A percentile compares a stretch with the other conserved stretches of the same genome.
Evolutionary conservation across 2,797 vertebrate genomes (phyloP).

Genomic region (Thunnus albacares): DNA sequence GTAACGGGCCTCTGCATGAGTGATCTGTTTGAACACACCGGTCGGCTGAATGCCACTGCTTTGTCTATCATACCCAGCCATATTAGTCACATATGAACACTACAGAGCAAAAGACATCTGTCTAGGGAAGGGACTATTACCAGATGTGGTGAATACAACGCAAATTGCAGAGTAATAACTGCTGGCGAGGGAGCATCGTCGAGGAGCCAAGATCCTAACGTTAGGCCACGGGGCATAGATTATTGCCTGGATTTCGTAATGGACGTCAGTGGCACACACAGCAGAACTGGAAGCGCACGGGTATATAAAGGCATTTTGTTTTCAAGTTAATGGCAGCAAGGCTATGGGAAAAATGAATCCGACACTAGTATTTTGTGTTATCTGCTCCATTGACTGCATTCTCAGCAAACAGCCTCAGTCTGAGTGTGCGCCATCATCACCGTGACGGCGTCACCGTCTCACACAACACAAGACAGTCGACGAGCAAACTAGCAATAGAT

Average conservation of each 20-base stretch:
- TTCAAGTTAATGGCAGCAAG: not conserved
- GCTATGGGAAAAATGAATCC: not conserved
- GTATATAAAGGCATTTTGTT: not conserved
- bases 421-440: slow-evolving; percentile 85
- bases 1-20: slow-evolving; percentile 63
- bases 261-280: slow-evolving; percentile 50
- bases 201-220: slow-evolving; percentile 65
- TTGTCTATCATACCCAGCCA: slow-evolving; percentile 37
- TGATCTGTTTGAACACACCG: slow-evolving; percentile 51
- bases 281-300: slow-evolving; percentile 1
- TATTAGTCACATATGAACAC: slow-evolving; percentile 4
- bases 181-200: slow-evolving; percentile 57
- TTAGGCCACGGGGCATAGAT: slow-evolving; percentile 79
- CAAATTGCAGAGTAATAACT: slow-evolving; percentile 53
- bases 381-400: slow-evolving; percentile 53
- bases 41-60: slow-evolving; percentile 49
- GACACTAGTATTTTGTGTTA: slow-evolving; percentile 26
- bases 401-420: slow-evolving; percentile 70
- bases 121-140: not conserved
- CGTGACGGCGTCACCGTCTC: slow-evolving; percentile 81
- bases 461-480: slow-evolving; percentile 81
- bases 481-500: slow-evolving; percentile 76
- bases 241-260: slow-evolving; percentile 72
- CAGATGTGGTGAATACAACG: slow-evolving; percentile 29
- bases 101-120: slow-evolving; percentile 18